phyloP scores from a whole-genome alignment of 2,888 invertebrate species.

The Plemyria rubiginata region DNA sequence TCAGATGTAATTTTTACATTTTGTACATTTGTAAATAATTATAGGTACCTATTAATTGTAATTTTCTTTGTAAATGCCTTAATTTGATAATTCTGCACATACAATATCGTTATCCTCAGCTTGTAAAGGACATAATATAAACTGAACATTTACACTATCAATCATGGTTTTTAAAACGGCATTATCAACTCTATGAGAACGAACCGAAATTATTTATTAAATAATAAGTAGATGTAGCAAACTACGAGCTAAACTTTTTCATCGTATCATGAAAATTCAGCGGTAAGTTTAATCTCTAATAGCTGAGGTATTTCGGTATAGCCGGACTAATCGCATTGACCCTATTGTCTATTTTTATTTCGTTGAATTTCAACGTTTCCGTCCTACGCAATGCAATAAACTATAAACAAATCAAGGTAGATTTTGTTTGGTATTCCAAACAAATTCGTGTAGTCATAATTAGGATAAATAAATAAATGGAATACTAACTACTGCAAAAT shows the following conservation, averaged over 20 bases:
- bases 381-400: constrained; percentile 59
- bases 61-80: no score
- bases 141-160: no score
- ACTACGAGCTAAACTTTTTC: neutral
- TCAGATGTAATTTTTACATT: no score
- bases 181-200: no score
- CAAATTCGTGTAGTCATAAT: constrained; percentile 45
- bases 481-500: no score
- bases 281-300: constrained; percentile 4
- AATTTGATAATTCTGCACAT: no score
- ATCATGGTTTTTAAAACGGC: no score
- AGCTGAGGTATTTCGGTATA: constrained; percentile 25
- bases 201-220: no score
- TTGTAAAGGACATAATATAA: no score
- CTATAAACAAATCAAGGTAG: constrained; percentile 61
- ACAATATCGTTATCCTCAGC: no score
- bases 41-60: no score
- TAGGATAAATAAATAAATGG: constrained; percentile 17
- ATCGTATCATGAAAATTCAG: neutral
- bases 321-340: constrained; percentile 48
- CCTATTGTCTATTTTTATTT: constrained; percentile 58
- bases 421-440: constrained; percentile 43
- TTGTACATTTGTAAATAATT: no score
- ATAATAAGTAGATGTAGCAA: neutral
- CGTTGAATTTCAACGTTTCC: constrained; percentile 40